Conservation (phyloP, 2,113 vertebrate species). For the Genyomyrus donnyi region DNA sequence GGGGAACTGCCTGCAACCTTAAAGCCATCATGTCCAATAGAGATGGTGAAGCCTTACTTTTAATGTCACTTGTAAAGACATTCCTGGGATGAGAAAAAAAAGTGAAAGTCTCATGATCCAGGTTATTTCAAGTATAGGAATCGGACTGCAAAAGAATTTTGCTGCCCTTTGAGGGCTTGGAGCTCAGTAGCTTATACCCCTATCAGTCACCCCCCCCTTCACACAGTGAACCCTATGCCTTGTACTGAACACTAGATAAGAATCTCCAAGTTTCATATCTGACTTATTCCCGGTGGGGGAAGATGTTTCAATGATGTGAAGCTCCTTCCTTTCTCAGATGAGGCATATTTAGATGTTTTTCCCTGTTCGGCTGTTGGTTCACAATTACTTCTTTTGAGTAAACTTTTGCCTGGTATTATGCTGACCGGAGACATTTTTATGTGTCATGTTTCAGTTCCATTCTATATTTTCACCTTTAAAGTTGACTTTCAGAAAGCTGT, state of each 20-base stretch:
- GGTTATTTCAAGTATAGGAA: conserved; percentile 66
- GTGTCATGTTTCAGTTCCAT: background rate
- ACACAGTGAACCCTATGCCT: background rate
- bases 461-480: background rate
- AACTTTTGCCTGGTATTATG: background rate
- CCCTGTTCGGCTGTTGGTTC: background rate
- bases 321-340: background rate
- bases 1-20: background rate
- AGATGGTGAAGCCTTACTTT: conserved; percentile 35
- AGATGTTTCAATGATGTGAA: background rate
- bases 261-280: conserved; percentile 7
- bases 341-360: background rate
- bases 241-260: background rate
- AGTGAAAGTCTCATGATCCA: conserved; percentile 55
- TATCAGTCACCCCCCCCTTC: background rate
- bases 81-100: conserved; percentile 56
- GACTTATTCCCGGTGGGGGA: background rate
- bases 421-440: background rate
- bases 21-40: conserved; percentile 24
- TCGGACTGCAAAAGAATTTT: conserved; percentile 55
- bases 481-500: background rate
- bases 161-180: conserved; percentile 39
- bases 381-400: background rate
- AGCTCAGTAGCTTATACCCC: background rate
- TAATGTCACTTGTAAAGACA: conserved; percentile 40